Base-by-base conservation (phyloP, 2,113 vertebrate species). In the Pseudopodoces humilis region DNA sequence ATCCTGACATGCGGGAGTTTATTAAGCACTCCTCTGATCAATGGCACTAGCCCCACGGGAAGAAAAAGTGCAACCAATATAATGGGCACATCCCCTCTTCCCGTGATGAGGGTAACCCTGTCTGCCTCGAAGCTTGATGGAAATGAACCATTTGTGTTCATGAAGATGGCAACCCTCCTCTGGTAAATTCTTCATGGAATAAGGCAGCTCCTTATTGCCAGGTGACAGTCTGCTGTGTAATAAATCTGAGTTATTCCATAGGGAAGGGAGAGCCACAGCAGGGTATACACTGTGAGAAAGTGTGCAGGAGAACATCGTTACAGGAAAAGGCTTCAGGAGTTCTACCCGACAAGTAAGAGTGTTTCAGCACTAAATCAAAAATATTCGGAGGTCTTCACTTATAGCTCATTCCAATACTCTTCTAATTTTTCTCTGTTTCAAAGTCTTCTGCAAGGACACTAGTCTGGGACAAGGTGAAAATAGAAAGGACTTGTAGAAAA, bases 11-110 rank as follows among this genome's bases (percentile, higher is more conserved):
- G 10, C 49, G 64, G 52, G 53, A 95, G 72, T 97, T 96, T 94
- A 97, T 97, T 97, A 96, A 95, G 56, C 39, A 75, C 86, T 94
- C 33, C 9, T 96, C 92, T 97, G 75, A 85, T 93, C 95, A 95
- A 94, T 91, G 76, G 15, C 87, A 19, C 44, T 33, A 59, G 49
- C 6, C 15, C 44, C 44, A n/a, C 46, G 59, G 69, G 84, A 97
- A 91, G 83, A 67, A 94, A 47, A 87, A 50, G 35, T 86, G 49
- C 69, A 92, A 63, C 91, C 92, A 86, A 67, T 85, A 63, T 79
- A 80, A 65, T 27, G 86, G 80, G 53, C 25, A 82, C 68, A 69
- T 53, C 9, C 24, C 15, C 31, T 65, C 6, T n/a, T 69, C 58
- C 35, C 6, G 2, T 86, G 82, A 90, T 85, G 70, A 83, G 55